phyloP scores from a whole-genome alignment of 2,797 vertebrate genomes.

The Sebastes ruberrimus region DNA sequence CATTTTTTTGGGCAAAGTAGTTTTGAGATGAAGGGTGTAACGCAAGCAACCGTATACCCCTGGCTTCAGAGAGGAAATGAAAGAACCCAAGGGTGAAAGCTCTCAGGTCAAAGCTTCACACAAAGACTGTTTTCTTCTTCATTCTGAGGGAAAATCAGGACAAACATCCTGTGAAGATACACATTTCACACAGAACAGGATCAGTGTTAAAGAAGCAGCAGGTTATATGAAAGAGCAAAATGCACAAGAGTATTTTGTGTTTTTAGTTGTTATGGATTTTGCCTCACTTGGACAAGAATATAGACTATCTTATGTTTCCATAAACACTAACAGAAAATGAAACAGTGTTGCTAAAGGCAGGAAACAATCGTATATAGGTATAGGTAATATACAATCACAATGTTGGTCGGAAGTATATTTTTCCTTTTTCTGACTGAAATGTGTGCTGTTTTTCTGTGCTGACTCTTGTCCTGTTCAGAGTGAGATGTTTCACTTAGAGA shows the following conservation, averaged over 20 bases:
- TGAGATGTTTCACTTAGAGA: slow-evolving; percentile 32
- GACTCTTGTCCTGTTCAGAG: slow-evolving; percentile 15
- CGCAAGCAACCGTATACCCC: slow-evolving; percentile 5
- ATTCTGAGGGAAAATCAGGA: slow-evolving; percentile 3
- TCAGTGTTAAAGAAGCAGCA: background rate
- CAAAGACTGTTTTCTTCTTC: slow-evolving; percentile 29
- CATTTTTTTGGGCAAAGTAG: background rate
- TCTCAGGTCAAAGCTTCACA: slow-evolving; percentile 28
- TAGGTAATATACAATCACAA: background rate
- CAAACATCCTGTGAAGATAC: background rate
- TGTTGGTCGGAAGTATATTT: background rate
- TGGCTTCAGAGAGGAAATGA: slow-evolving; percentile 56
- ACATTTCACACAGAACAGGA: background rate
- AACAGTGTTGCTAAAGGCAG: background rate
- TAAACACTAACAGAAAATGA: background rate
- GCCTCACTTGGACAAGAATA: background rate
- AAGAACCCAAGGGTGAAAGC: slow-evolving; percentile 27
- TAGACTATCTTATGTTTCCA: background rate
- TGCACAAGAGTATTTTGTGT: background rate
- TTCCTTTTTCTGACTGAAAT: too few species aligned
- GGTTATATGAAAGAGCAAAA: background rate
- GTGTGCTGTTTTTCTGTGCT: background rate
- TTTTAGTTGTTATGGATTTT: background rate
- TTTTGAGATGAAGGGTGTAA: slow-evolving; percentile 17
- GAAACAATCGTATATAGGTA: background rate